Evolutionary conservation across 2,797 vertebrate genomes (phyloP), one percentile per base, ranked within the genome.

Genomic region (Argentina silus): DNA sequence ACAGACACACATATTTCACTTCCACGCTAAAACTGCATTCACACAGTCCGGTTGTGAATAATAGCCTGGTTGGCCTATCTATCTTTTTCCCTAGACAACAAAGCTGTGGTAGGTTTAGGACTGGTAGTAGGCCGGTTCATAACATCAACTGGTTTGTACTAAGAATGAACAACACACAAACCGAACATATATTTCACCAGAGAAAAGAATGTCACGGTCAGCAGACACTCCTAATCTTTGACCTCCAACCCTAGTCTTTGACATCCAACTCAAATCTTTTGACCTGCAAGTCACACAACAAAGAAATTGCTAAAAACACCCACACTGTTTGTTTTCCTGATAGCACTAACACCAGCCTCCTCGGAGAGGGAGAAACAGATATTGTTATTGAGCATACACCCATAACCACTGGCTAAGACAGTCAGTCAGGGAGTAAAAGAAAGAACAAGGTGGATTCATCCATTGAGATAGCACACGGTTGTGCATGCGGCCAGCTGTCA

Each of bases 331-430:
- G 4, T 23, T 59, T 60, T 56, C 17, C 57, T 60, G 23, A 60
- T 60, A 60, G 21, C 11, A 12, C 21, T 1, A 60, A 60, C 50
- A 60, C n/a, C n/a, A 11, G 57, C 21, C 57, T 44, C 43, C n/a
- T 44, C 61, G 17, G n/a, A 63, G 8, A 17, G 8, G 8, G 17
- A 64, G 15, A 44, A 44, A 63, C 55, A 43, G 23, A n/a, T 6
- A 47, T 55, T 56, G 51, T 69, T 44, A 56, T 7, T 36, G 15
- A n/a, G 12, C 27, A 55, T 15, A 42, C 55, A 15, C 55, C 67
- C 27, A 81, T 67, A 69, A 79, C 72, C 77, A 81, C 85, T 83
- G 50, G 67, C 17, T 72, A 78, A 80, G 59, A 77, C 21, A 11
- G 44, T 3, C 2, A 61, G 50, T 3, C n/a, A 44, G 12, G 42